phyloP scores from a whole-genome alignment of 1,140 invertebrate species.

The Popillia japonica region DNA sequence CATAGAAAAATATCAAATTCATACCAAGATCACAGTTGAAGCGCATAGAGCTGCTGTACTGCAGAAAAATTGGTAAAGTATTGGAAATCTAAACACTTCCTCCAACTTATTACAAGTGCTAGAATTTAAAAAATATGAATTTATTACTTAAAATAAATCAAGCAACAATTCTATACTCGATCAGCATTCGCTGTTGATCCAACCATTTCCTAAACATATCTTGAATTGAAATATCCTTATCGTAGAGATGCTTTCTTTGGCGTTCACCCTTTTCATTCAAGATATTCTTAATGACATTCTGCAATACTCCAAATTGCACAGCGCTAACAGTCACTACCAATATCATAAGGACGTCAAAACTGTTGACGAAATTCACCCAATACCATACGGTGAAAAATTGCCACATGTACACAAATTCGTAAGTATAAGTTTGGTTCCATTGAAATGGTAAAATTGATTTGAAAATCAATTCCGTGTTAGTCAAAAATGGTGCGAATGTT shows the following conservation, averaged over 20 bases:
- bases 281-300: background rate
- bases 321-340: background rate
- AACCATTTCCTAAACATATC: conserved; percentile 28
- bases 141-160: no score
- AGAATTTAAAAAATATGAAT: background rate
- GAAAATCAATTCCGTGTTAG: background rate
- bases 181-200: conserved; percentile 17
- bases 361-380: background rate
- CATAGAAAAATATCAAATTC: background rate
- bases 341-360: conserved; percentile 11
- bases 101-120: conserved; percentile 23
- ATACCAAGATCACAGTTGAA: background rate
- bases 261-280: background rate
- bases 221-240: background rate
- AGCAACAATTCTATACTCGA: background rate
- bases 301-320: conserved; percentile 4
- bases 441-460: conserved; percentile 13
- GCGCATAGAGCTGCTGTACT: conserved; percentile 7
- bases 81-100: conserved; percentile 2
- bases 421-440: conserved; percentile 21
- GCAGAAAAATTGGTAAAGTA: background rate
- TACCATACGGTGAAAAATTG: conserved; percentile 25
- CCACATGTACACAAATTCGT: conserved; percentile 13
- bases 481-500: background rate
- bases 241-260: background rate